Evolutionary conservation across 2,888 invertebrate species (phyloP).

Genomic region (Nysson spinosus): DNA sequence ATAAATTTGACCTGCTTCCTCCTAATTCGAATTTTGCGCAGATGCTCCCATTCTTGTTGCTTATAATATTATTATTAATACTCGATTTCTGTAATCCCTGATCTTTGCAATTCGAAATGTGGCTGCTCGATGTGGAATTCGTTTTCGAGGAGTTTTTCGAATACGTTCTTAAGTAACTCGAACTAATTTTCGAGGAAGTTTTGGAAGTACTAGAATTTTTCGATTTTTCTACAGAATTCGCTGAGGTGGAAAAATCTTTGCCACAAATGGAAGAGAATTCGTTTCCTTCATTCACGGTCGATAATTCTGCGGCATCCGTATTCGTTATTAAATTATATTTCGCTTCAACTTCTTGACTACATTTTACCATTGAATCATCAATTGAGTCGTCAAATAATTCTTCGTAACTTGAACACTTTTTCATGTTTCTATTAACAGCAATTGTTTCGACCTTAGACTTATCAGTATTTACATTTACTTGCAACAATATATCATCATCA

Average conservation of each 20-base stretch:
- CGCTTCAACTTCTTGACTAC: slow-evolving; percentile 67
- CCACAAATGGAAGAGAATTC: not conserved
- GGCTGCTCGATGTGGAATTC: not conserved
- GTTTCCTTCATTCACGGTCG: slow-evolving; percentile 4
- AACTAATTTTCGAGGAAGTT: slow-evolving; percentile 4
- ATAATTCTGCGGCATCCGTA: slow-evolving; percentile 3
- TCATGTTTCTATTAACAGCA: slow-evolving; percentile 1
- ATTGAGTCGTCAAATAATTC: slow-evolving; percentile 67
- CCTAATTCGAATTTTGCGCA: too few species aligned
- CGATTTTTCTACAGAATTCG: slow-evolving; percentile 6
- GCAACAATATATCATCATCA: not conserved
- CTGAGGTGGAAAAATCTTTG: not conserved
- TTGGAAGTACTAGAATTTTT: slow-evolving; percentile 13
- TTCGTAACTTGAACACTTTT: slow-evolving; percentile 48
- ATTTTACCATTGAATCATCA: slow-evolving; percentile 65
- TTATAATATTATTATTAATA: slow-evolving; percentile 26
- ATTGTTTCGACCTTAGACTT: slow-evolving; percentile 5
- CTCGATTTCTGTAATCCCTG: not conserved
- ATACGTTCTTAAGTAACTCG: slow-evolving; percentile 37
- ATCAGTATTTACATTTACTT: not conserved
- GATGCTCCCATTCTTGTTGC: too few species aligned
- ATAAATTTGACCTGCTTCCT: slow-evolving; percentile 19
- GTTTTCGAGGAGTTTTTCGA: slow-evolving; percentile 34
- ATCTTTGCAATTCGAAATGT: slow-evolving; percentile 2
- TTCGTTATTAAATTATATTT: slow-evolving; percentile 48